Evolutionary conservation across 2,113 vertebrate genomes (phyloP).

Genomic region (Xiphophorus couchianus): DNA sequence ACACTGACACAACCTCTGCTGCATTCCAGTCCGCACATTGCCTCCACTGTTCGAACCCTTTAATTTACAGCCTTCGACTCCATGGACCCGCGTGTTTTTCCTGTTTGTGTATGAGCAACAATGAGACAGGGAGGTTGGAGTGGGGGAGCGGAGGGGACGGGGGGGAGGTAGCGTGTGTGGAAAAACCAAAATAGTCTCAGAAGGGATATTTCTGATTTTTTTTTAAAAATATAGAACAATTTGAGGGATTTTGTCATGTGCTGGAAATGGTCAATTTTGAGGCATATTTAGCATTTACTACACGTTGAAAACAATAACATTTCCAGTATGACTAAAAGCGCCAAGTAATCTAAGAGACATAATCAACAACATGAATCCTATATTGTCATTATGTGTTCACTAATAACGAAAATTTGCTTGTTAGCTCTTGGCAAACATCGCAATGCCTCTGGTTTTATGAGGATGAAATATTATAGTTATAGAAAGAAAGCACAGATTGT

Average conservation of each 20-base stretch:
- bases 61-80: constrained; percentile 71
- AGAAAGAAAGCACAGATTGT: background rate
- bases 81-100: constrained; percentile 43
- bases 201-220: background rate
- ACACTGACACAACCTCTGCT: constrained; percentile 69
- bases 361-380: background rate
- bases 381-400: background rate
- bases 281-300: background rate
- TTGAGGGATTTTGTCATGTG: background rate
- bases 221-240: background rate
- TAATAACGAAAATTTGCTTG: background rate
- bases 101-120: constrained; percentile 31
- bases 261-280: too few relatives aligned
- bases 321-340: background rate
- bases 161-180: background rate
- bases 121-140: background rate
- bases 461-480: constrained; percentile 4
- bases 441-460: constrained; percentile 4
- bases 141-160: background rate
- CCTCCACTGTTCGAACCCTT: constrained; percentile 64
- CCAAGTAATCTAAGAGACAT: background rate
- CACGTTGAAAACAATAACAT: background rate
- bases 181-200: background rate
- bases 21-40: constrained; percentile 74
- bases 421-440: background rate